Evolutionary conservation across 2,797 vertebrate genomes (phyloP).

Genomic region (Danio tinwini): DNA sequence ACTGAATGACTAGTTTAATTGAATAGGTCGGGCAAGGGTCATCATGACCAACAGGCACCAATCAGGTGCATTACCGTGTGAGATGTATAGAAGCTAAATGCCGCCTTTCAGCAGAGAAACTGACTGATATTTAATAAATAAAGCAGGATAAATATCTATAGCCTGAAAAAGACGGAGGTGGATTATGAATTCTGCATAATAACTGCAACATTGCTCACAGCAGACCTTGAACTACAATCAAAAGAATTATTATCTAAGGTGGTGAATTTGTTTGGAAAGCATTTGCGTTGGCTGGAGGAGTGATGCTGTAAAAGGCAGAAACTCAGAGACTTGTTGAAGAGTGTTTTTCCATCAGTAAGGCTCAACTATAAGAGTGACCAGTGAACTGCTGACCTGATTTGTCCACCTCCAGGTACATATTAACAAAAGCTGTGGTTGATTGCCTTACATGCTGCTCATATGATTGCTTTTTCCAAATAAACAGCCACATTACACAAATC

Average conservation of each 20-base stretch:
- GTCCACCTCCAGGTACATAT: background rate
- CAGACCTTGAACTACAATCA: conserved; percentile 21
- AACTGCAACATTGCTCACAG: background rate
- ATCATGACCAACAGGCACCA: background rate
- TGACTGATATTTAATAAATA: conserved; percentile 1
- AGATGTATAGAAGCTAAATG: background rate
- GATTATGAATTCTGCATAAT: conserved; percentile 13
- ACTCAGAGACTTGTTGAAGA: conserved; percentile 9
- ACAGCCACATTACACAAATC: background rate
- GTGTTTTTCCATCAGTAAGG: background rate
- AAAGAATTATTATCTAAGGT: conserved; percentile 16
- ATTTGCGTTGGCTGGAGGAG: background rate
- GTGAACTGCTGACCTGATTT: background rate
- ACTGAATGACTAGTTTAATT: background rate
- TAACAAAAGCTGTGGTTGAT: background rate
- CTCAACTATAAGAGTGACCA: background rate
- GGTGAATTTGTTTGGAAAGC: background rate
- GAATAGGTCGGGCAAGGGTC: background rate
- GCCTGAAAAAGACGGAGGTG: conserved; percentile 2
- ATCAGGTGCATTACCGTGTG: background rate
- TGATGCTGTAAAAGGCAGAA: background rate
- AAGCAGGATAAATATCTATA: background rate
- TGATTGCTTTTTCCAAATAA: background rate
- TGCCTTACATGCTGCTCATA: background rate
- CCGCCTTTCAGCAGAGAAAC: conserved; percentile 3